Evolutionary conservation across 1,140 invertebrate genomes (phyloP), one percentile per base, ranked within the genome.

Genomic region (Drosophila repletoides): DNA sequence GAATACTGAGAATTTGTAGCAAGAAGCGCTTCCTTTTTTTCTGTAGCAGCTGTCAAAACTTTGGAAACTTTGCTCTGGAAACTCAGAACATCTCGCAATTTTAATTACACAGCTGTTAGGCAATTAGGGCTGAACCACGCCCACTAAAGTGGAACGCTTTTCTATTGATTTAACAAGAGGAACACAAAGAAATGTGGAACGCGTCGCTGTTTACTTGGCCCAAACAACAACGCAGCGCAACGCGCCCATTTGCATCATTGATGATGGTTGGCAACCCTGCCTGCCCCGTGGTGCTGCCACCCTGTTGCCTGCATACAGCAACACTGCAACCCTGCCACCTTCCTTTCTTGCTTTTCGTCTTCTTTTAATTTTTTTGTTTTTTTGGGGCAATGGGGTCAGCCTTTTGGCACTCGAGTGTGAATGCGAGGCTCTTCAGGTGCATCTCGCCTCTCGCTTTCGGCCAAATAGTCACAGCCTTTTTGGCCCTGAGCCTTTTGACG

Each of bases 161-260:
- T 26, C 55, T 68, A 72, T 72, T 72, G 70, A 72, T 69, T 72
- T 58, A 72, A 69, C 66, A 69, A 72, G 45, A 41, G 33, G 29
- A 24, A 38, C 48, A 49, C 43, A 34, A 51, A 29, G 6, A 40
- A 40, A 75, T 68, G 12, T 43, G 33, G 46, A 72, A 46, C 72
- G 76, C 72, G 61, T 72, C 53, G 48, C 29, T 84, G 53, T 76
- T 83, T 79, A 79, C 76, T 46, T 56, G 51, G 76, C 33, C 65
- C 63, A 83, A 83, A 83, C 72, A 80, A 80, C 19, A 5, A n/a
- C 34, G 55, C 60, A 52, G 28, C 28, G 46, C 45, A 33, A 22
- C 19, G 38, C 38, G 12, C 14, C 6, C 36, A 58, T 55, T 79
- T 77, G 76, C 74, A 81, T 81, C 74, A 76, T 81, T 81, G 60